These are phyloP conservation scores for Diceros bicornis DNA, from an alignment of 2,797 vertebrate genomes.

Conservation along the genomic window DNA sequence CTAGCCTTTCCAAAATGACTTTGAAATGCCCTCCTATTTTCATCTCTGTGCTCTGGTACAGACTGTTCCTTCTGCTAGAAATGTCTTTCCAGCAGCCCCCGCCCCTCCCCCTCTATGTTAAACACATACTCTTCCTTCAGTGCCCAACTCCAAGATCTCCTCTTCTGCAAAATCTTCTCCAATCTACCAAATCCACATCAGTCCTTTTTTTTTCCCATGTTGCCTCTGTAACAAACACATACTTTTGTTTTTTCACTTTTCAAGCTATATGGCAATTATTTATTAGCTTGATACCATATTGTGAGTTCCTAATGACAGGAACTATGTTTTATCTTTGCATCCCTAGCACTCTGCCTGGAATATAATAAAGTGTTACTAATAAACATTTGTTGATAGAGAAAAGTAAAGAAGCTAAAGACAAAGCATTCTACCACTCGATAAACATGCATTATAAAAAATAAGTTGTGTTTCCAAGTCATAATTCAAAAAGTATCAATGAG, in stretches of 20 bases:
- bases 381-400: slow-evolving; percentile 8
- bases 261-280: neutral
- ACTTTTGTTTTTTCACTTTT: neutral
- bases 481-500: neutral
- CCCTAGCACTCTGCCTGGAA: neutral
- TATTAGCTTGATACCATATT: neutral
- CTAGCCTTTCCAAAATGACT: neutral
- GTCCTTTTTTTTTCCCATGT: neutral
- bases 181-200: neutral
- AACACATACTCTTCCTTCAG: neutral
- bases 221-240: neutral
- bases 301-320: neutral
- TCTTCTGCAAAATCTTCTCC: neutral
- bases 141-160: neutral
- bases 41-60: neutral
- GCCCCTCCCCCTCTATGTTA: neutral
- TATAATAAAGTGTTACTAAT: neutral
- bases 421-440: neutral
- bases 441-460: neutral
- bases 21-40: neutral
- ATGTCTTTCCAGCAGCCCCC: neutral
- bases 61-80: neutral
- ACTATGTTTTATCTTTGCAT: neutral
- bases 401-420: neutral
- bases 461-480: neutral